Evolutionary conservation across 2,797 vertebrate genomes (phyloP).

Genomic region (Orientallactaga sibirica): DNA sequence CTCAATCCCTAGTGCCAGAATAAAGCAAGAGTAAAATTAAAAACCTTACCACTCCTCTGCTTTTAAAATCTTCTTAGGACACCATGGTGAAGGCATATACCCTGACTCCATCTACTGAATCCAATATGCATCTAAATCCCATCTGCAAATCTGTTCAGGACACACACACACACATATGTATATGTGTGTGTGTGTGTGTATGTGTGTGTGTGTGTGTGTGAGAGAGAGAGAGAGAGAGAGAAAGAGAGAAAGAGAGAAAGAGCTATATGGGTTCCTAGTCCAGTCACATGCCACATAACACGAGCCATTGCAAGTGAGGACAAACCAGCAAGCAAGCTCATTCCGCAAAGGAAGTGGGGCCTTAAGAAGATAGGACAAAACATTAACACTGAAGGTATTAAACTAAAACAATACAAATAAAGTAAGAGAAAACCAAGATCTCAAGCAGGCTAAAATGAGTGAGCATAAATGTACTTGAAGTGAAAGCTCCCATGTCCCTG

Average conservation of each 20-base stretch:
- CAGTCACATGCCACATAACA: not conserved
- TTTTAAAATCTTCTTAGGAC: accelerated
- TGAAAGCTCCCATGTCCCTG: not conserved
- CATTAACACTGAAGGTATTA: too few relatives aligned
- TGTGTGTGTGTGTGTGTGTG: too few relatives aligned
- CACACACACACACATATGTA: accelerated
- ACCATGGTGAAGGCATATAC: not conserved
- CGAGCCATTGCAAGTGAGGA: not conserved
- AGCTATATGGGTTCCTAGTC: not conserved
- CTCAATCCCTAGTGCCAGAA: too few relatives aligned
- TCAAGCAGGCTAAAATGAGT: not conserved
- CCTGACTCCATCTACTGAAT: not conserved
- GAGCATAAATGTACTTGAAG: not conserved
- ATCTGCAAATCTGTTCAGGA: not conserved
- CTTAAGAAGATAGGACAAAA: not conserved
- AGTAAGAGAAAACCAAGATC: not conserved
- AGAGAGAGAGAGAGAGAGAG: too few relatives aligned
- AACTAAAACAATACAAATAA: not conserved
- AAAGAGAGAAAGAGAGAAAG: too few relatives aligned
- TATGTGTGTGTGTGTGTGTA: too few relatives aligned
- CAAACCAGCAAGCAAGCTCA: not conserved
- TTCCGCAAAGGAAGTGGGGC: not conserved
- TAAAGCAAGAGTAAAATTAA: too few relatives aligned
- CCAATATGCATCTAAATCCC: not conserved
- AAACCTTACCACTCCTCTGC: too few relatives aligned